phyloP scores from a whole-genome alignment of 1,140 invertebrate genomes.

The Dinoponera quadriceps region DNA sequence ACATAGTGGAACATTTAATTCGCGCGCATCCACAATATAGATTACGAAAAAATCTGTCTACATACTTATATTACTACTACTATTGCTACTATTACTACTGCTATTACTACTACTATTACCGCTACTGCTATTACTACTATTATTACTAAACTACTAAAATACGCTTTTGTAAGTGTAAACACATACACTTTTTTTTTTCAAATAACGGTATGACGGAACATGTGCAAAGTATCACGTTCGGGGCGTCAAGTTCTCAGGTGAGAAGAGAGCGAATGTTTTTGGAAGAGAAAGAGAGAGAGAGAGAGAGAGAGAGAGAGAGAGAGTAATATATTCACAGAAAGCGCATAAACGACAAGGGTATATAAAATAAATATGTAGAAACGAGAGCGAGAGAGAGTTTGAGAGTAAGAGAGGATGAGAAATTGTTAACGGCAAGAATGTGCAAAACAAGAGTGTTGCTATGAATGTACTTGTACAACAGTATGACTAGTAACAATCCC shows the following conservation, averaged over 20 bases:
- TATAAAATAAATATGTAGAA: constrained; percentile 64
- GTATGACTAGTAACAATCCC: constrained; percentile 71
- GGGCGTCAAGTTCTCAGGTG: constrained; percentile 61
- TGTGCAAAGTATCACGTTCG: constrained; percentile 59
- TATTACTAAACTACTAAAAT: constrained; percentile 57
- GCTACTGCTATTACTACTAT: constrained; percentile 19
- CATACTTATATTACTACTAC: constrained; percentile 63
- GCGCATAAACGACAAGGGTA: constrained; percentile 59
- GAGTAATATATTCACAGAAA: constrained; percentile 74
- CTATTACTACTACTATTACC: constrained; percentile 20
- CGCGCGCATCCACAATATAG: constrained; percentile 51
- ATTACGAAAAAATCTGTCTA: constrained; percentile 57
- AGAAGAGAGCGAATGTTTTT: constrained; percentile 70
- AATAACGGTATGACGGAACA: constrained; percentile 59
- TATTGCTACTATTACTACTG: constrained; percentile 50
- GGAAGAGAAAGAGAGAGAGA: constrained; percentile 39
- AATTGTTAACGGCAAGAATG: constrained; percentile 61
- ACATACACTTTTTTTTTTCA: constrained; percentile 64
- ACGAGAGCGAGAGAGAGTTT: constrained; percentile 45
- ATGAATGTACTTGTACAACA: constrained; percentile 71
- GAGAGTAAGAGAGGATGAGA: constrained; percentile 54
- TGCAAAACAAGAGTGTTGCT: constrained; percentile 61
- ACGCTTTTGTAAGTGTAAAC: constrained; percentile 69
- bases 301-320: constrained; percentile 70
- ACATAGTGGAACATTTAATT: constrained; percentile 49